Evolutionary conservation across 2,113 vertebrate genomes (phyloP), one percentile per base, ranked within the genome.

Genomic region (Dolichallabes microphthalmus): DNA sequence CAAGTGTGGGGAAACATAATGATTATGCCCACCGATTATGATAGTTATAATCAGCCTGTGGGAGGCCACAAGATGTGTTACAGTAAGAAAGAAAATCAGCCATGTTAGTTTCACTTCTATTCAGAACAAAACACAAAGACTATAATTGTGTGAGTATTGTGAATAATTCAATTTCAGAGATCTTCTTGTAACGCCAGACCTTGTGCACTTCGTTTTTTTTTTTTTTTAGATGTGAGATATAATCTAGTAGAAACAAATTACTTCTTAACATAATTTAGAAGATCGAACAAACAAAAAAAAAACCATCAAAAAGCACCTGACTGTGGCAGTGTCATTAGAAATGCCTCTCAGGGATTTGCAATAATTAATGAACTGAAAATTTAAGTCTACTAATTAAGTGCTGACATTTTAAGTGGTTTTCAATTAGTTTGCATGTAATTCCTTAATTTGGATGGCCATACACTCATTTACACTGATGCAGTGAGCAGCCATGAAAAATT

Each of bases 1-100:
- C 45, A 20, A 32, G 27, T 12, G 27, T 84, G 52, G 85, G 84
- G 88, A 83, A 89, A 88, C 94, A 92, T 95, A 94, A 95, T 94
- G 53, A 91, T 90, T 53, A 66, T 50, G 50, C 87, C 45, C 90
- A 88, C 13, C 63, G 71, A 63, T 83, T 83, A 39, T 45, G 35
- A 87, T 74, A 60, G 10, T 74, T 82, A 92, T 86, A 88, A 82
- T 83, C 87, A 55, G 85, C 64, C 90, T 88, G 84, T 85, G 82
- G 83, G 88, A 30, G 7, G n/a, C 14, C 52, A 17, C 10, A 73
- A 73, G 39, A 73, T 50, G 66, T 9, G 17, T 68, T 68, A 68
- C 3, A 39, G 66, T 20, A 69, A 35, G 8, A 19, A 69, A 35
- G n/a, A 2, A 76, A 74, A 52, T 53, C 75, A 32, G 15, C 20